Base-by-base conservation (phyloP, 1,140 invertebrate genomes). In the Apis dorsata region DNA sequence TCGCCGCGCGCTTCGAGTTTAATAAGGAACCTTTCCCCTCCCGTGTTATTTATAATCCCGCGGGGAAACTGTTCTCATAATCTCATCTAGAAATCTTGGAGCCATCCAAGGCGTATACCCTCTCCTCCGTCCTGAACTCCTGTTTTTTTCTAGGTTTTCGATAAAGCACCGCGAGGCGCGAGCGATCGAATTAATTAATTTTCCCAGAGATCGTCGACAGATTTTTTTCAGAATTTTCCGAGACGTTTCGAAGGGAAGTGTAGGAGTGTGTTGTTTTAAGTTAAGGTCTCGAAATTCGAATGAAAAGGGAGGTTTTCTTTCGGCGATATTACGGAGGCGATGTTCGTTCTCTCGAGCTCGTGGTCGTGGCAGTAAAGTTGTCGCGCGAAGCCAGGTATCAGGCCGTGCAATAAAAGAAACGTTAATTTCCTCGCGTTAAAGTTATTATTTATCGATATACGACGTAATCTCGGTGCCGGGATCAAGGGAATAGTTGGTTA, bases 361-460 rank as follows among this genome's bases (percentile, higher is more conserved):
- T 10, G 51, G 51, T 49, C 24, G 34, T 57, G 53, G 69, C 69
- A 62, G 11, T 55, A 73, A 63, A 80, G 55, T 55, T 53, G 19
- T 34, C 63, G 34, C n/a, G 55, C 62, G 17, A 81, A 59, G 57
- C 28, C 62, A 60, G 65, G 73, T 76, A 76, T 69, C 34, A 69
- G 53, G 55, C 53, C 13, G 34, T n/a, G 79, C 79, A 60, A 68
- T 82, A 82, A 69, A 82, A 82, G 53, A 55, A 77, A 60, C 73
- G 80, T 82, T 79, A 84, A 83, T 85, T 79, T 74, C 75, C 28
- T 53, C 72, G 63, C 82, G 82, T 83, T 73, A 72, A 66, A 78
- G 80, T 87, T 89, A 90, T 90, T 90, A 89, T 91, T 91, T 91
- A 91, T 91, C 85, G 90, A 87, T 77, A 87, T 77, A 71, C 85